Base-by-base conservation (phyloP, 2,888 invertebrate genomes). In the Cheilosia grossa region DNA sequence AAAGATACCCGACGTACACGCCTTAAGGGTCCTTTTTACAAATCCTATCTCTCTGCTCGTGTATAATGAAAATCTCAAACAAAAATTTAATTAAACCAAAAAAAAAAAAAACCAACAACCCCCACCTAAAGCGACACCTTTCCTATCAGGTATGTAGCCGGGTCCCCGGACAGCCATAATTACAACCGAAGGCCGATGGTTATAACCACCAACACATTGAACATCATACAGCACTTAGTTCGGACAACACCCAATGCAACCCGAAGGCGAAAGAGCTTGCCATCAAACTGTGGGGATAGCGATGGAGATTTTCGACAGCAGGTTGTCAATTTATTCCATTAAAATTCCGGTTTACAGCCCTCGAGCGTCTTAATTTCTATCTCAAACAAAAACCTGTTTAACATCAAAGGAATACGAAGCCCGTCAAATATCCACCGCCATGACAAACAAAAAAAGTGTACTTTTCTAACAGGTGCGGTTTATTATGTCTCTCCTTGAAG, bases 241-340 rank as follows among this genome's bases (percentile, higher is more conserved):
- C 37, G 83, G 61, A 75, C 80, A 44, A 24, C 49, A 49, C 37
- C 63, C 33, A 13, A 30, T 15, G 47, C 33, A 30, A 37, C 24
- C 37, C 27, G 24, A 54, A 15, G 24, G 49, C 44, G 51, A 27
- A 63, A 73, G 58, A 73, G 47, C 59, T 63, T 49, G n/a, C 15
- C 61, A 47, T 53, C 49, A 13, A 56, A 40, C 21, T 61, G 51
- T 27, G 3, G 2, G 27, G 44, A 64, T 19, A 49, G 42, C 64
- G 19, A 59, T 40, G 19, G 30, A 56, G 27, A 53, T 63, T 77
- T 77, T 44, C 72, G 69, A 77, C 75, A 81, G 81, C 85, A 85
- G 81, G 70, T 81, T 85, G 85, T 81, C 85, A 85, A 85, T 85
- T 81, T 85, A 85, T 85, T 81, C 85, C 85, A 81, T 85, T 81